Evolutionary conservation across 2,888 invertebrate genomes (phyloP), one percentile per base, ranked within the genome.

Genomic region (Psylliodes chrysocephalus): DNA sequence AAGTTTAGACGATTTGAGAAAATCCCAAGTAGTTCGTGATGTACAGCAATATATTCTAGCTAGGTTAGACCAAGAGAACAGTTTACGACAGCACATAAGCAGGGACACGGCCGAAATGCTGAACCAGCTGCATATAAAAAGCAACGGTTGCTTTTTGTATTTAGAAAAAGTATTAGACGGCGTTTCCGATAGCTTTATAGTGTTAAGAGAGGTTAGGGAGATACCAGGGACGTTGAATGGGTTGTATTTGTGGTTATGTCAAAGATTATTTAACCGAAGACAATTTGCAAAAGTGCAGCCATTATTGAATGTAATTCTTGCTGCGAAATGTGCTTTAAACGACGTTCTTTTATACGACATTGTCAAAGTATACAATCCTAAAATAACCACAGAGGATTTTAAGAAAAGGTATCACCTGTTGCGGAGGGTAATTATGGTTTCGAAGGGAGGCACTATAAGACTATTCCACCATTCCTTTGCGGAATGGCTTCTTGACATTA

Each of bases 181-280:
- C 0, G 95, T 97, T 1, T 93, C 94, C 0, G 95, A 96, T 75
- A 95, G 92, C 59, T 96, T 95, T 79, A 95, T 98, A 71, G 94
- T 94, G 6, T 84, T 97, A 28, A 86, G 96, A 0, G 94, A 96
- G 79, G 94, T 98, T 17, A 87, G 93, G 18, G 93, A 97, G 77
- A 98, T 98, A 53, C 97, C 98, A 0, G 95, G 96, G 5, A 98
- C 97, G 0, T 84, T 98, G 18, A 97, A 97, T 79, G 98, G 98
- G 0, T 86, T 98, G 15, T 98, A 96, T 78, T 84, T 98, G 70
- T 98, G 97, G 93, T 86, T 98, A 67, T 96, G 96, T 74, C 96
- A 98, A 81, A 87, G 96, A 52, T 86, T 97, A 19, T 96, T 98
- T 79, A 94, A 93, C 68, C 89, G 94, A 63, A 89, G 95, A 80